Percentiles rank a stretch among this genome's conserved stretches.
Conservation (phyloP, 2,888 invertebrate genomes). For the Abrostola tripartita region DNA sequence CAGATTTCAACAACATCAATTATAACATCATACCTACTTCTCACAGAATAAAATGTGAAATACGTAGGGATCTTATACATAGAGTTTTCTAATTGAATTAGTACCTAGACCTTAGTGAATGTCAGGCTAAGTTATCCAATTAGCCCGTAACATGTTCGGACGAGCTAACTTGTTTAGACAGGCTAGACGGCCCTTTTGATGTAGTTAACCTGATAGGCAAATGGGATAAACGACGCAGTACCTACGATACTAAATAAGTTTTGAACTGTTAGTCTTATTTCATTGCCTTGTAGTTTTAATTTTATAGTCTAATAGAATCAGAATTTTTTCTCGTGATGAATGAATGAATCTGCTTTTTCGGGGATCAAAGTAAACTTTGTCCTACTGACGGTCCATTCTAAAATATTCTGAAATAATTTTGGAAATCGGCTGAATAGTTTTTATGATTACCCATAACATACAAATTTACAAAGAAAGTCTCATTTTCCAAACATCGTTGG, state of each 20-base stretch:
- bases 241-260: background rate
- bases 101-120: slow-evolving; percentile 8
- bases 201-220: slow-evolving; percentile 7
- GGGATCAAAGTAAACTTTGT: no score
- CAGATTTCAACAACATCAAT: no score
- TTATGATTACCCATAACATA: no score
- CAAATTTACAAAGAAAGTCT: no score
- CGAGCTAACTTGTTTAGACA: slow-evolving; percentile 19
- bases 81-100: slow-evolving; percentile 10
- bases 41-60: background rate
- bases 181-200: slow-evolving; percentile 19
- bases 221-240: background rate
- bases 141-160: slow-evolving; percentile 9
- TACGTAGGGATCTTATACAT: background rate
- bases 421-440: no score
- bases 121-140: slow-evolving; percentile 16
- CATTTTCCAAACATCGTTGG: no score
- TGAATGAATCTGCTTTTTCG: no score
- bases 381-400: no score
- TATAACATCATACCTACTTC: background rate
- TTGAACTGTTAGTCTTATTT: background rate
- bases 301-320: no score
- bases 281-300: background rate
- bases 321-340: no score
- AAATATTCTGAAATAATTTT: no score